phyloP scores from a whole-genome alignment of 2,888 invertebrate species.

The Noctua comes region DNA sequence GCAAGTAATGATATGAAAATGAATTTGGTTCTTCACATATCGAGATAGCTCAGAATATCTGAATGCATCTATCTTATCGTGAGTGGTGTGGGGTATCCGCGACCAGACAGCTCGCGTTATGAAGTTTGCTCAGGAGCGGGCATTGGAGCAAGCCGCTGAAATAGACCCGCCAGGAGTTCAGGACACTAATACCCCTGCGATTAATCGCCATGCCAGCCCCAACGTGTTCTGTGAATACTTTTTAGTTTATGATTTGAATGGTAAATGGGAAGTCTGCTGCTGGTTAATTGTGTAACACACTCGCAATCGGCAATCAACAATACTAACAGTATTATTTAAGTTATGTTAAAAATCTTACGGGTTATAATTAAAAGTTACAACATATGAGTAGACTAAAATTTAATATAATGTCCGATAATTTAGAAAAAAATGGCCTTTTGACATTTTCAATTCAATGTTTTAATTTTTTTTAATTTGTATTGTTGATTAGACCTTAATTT shows the following conservation, averaged over 20 bases:
- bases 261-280: background rate
- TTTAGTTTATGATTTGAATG: slow-evolving; percentile 1
- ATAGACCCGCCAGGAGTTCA: slow-evolving; percentile 52
- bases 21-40: background rate
- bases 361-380: no score
- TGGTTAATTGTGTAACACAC: background rate
- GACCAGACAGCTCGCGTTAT: slow-evolving; percentile 54
- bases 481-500: no score
- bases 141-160: slow-evolving; percentile 26
- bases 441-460: background rate
- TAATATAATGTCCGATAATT: no score
- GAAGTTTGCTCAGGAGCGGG: slow-evolving; percentile 62
- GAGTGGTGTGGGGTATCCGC: slow-evolving; percentile 25
- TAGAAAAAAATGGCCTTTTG: background rate
- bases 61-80: slow-evolving; percentile 40
- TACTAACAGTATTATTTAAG: background rate
- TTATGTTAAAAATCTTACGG: no score
- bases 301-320: background rate
- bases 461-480: no score
- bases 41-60: slow-evolving; percentile 9
- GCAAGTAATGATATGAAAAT: background rate
- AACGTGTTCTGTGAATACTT: slow-evolving; percentile 2
- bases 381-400: no score
- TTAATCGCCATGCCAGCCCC: slow-evolving; percentile 33
- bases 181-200: slow-evolving; percentile 50